Percentiles rank a stretch among this genome's conserved stretches.
phyloP scores from a whole-genome alignment of 2,888 invertebrate species.

The Andrena praecox region DNA sequence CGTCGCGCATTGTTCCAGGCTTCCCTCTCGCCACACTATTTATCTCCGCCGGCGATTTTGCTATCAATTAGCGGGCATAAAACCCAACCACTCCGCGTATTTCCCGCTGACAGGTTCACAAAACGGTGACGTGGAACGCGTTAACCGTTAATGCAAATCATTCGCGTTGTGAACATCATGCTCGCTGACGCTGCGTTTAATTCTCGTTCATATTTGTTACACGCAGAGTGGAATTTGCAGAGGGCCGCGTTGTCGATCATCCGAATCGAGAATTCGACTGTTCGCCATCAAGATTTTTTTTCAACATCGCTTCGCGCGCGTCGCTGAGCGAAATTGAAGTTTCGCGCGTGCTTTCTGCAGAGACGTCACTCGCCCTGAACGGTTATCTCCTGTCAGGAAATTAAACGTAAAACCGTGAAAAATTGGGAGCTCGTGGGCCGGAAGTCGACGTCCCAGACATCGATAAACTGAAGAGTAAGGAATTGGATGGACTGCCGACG shows the following conservation, averaged over 20 bases:
- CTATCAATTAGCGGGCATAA: slow-evolving; percentile 41
- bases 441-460: slow-evolving; percentile 3
- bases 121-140: slow-evolving; percentile 14
- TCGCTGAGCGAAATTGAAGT: neutral
- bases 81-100: slow-evolving; percentile 16
- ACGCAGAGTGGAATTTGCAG: neutral
- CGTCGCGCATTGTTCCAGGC: slow-evolving; percentile 1
- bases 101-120: neutral
- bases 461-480: slow-evolving; percentile 12
- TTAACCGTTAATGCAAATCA: slow-evolving; percentile 49
- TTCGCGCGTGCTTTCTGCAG: neutral
- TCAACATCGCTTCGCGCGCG: neutral
- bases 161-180: slow-evolving; percentile 26
- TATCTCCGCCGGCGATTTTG: slow-evolving; percentile 21
- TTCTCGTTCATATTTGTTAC: slow-evolving; percentile 34
- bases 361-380: slow-evolving; percentile 4
- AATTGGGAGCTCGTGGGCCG: slow-evolving; percentile 35
- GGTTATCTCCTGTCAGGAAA: slow-evolving; percentile 27
- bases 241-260: slow-evolving; percentile 10
- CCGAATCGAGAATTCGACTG: slow-evolving; percentile 1
- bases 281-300: neutral
- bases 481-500: neutral
- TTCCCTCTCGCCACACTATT: slow-evolving; percentile 5
- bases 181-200: slow-evolving; percentile 26
- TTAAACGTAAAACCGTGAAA: slow-evolving; percentile 44